phyloP scores from a whole-genome alignment of 2,113 vertebrate species.

The Dolichotis patagonum region DNA sequence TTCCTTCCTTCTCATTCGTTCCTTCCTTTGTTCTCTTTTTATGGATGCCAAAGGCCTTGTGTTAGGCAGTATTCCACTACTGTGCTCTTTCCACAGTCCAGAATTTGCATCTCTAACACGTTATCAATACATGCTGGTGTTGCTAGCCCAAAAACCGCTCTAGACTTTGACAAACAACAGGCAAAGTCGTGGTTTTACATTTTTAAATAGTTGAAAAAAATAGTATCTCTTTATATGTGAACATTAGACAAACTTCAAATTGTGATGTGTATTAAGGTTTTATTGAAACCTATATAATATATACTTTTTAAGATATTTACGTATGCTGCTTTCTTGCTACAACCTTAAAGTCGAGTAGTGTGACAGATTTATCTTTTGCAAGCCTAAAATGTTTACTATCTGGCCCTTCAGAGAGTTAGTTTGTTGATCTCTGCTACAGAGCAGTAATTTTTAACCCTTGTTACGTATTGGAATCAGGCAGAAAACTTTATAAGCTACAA shows the following conservation, averaged over 20 bases:
- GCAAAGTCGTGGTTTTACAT: neutral
- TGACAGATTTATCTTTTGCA: neutral
- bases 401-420: neutral
- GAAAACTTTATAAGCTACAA: neutral
- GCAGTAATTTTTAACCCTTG: neutral
- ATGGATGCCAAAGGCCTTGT: neutral
- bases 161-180: neutral
- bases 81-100: too few relatives aligned
- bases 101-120: slow-evolving; percentile 4
- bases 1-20: neutral
- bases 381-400: neutral
- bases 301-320: neutral
- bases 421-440: neutral
- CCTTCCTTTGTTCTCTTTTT: neutral
- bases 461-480: neutral
- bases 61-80: neutral
- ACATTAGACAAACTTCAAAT: neutral
- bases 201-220: slow-evolving; percentile 21
- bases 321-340: neutral
- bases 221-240: neutral
- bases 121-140: neutral
- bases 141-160: neutral
- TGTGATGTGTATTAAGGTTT: slow-evolving; percentile 35
- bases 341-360: neutral
- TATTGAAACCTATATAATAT: neutral